phyloP scores from a whole-genome alignment of 2,888 invertebrate genomes.

The Electrophaes corylata region DNA sequence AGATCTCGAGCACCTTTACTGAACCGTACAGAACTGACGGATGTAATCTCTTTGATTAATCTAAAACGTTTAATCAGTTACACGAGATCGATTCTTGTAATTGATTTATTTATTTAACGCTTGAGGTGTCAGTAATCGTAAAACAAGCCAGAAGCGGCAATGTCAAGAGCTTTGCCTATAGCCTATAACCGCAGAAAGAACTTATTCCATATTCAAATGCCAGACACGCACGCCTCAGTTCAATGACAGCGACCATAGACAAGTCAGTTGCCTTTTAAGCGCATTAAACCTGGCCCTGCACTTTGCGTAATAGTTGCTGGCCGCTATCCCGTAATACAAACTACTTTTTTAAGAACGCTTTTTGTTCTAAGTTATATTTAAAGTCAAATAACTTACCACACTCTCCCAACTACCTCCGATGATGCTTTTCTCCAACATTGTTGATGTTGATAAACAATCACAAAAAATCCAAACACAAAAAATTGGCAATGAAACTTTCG shows the following conservation, averaged over 20 bases:
- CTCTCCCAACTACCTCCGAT: conserved; percentile 81
- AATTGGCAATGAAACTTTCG: conserved; percentile 30
- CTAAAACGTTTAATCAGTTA: conserved; percentile 50
- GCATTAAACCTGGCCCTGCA: conserved; percentile 66
- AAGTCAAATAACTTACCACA: conserved; percentile 66
- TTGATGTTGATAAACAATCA: conserved; percentile 50
- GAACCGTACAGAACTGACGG: conserved; percentile 50
- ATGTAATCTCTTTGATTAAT: conserved; percentile 53
- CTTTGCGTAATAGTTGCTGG: conserved; percentile 68
- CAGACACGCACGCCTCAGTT: conserved; percentile 64
- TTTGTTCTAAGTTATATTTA: not conserved
- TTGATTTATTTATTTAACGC: conserved; percentile 53
- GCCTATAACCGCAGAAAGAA: conserved; percentile 61
- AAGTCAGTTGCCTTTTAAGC: conserved; percentile 75
- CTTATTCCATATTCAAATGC: conserved; percentile 72
- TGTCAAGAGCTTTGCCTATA: conserved; percentile 67
- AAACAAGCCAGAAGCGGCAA: conserved; percentile 61
- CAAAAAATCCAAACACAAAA: conserved; percentile 51
- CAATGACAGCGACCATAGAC: conserved; percentile 74
- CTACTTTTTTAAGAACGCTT: conserved; percentile 30
- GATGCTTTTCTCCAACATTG: conserved; percentile 77
- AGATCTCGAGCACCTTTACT: conserved; percentile 51
- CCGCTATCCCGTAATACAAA: conserved; percentile 55
- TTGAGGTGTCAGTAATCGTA: conserved; percentile 55
- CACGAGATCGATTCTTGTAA: conserved; percentile 49